Percentiles rank a stretch among this genome's conserved stretches.
phyloP scores from a whole-genome alignment of 1,140 invertebrate species.

The Delia radicum region DNA sequence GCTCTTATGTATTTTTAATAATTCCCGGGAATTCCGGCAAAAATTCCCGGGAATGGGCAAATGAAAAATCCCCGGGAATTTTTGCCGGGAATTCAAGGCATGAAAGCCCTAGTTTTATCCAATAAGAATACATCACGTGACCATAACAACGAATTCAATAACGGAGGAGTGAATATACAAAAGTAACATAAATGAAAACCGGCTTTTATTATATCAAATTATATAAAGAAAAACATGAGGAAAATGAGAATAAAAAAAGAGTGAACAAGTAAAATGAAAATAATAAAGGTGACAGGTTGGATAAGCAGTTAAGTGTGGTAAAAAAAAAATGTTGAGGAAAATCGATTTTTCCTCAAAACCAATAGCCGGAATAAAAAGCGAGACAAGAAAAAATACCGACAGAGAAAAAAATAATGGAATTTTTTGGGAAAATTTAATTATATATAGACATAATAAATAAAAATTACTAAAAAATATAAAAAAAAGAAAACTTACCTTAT shows the following conservation, averaged over 20 bases:
- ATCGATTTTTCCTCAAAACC: no score
- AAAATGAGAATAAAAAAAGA: neutral
- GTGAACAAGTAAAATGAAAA: neutral
- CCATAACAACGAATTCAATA: neutral
- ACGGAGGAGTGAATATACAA: neutral
- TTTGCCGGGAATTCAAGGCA: neutral
- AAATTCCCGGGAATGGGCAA: no score
- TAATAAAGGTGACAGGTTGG: neutral
- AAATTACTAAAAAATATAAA: no score
- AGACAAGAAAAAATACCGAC: neutral
- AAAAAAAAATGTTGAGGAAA: neutral
- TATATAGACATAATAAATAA: neutral
- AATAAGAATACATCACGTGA: neutral
- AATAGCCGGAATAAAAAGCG: neutral
- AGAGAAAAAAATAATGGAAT: neutral
- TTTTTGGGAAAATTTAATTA: neutral
- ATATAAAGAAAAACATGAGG: neutral
- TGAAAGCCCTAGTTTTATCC: neutral
- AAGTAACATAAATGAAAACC: neutral
- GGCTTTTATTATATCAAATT: neutral
- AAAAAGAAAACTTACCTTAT: neutral
- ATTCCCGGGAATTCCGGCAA: no score
- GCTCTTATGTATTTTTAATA: no score
- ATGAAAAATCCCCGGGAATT: neutral
- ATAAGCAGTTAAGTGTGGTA: neutral